Evolutionary conservation across 1,140 invertebrate species (phyloP).

Genomic region (Monomorium pharaonis): DNA sequence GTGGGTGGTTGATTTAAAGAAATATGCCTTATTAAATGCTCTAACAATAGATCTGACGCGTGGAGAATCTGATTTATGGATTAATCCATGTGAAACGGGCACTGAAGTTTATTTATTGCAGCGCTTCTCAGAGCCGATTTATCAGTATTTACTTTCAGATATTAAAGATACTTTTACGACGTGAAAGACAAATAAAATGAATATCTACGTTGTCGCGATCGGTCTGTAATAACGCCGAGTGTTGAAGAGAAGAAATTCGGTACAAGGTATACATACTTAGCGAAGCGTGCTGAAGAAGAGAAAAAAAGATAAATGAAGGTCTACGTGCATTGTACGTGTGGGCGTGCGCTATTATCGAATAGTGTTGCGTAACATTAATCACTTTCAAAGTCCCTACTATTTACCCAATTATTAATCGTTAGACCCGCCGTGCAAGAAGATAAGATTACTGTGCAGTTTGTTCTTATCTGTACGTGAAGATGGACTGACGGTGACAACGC

Average conservation of each 20-base stretch:
- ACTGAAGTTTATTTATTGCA: constrained; percentile 7
- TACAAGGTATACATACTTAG: background rate
- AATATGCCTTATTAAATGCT: constrained; percentile 13
- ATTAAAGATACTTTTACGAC: background rate
- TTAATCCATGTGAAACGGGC: background rate
- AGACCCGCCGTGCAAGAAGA: constrained; percentile 17
- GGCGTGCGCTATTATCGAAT: background rate
- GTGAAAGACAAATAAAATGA: background rate
- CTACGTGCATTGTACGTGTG: background rate
- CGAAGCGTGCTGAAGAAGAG: background rate
- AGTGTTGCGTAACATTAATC: background rate
- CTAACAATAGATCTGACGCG: background rate
- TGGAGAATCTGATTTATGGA: constrained; percentile 6
- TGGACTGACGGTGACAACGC: background rate
- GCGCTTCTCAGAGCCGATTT: background rate
- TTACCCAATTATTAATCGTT: constrained; percentile 55
- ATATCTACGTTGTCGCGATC: background rate
- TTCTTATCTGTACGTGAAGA: constrained; percentile 51
- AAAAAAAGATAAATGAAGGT: background rate
- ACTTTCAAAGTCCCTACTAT: background rate
- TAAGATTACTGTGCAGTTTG: constrained; percentile 58
- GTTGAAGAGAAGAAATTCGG: background rate
- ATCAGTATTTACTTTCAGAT: constrained; percentile 29
- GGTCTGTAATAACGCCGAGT: background rate
- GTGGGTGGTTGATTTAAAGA: background rate